These are phyloP conservation scores for Ochotona curzoniae DNA, from an alignment of 2,113 vertebrate genomes.

Conservation along the genomic window DNA sequence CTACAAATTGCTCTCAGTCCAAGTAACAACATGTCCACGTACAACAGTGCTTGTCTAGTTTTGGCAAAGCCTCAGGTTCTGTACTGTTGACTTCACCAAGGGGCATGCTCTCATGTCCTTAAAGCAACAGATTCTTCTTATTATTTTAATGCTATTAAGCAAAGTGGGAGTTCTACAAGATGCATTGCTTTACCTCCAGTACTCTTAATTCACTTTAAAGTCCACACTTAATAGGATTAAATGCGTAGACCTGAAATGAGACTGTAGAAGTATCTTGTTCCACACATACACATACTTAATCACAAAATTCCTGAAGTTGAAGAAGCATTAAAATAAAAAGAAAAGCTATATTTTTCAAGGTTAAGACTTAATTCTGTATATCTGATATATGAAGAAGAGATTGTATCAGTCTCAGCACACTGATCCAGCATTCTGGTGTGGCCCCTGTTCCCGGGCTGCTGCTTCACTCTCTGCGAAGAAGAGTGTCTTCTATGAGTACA, in stretches of 20 bases:
- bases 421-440: background rate
- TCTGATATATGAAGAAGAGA: slow-evolving; percentile 12
- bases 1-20: background rate
- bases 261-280: fast-evolving
- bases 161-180: background rate
- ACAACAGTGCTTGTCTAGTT: background rate
- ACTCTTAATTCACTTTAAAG: slow-evolving; percentile 14
- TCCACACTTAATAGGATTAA: background rate
- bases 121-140: background rate
- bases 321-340: background rate
- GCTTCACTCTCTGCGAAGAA: background rate
- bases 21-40: fast-evolving
- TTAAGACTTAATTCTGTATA: background rate
- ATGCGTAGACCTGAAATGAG: background rate
- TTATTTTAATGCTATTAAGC: background rate
- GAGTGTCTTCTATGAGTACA: background rate
- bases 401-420: background rate
- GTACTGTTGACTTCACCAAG: background rate
- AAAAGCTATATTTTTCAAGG: background rate
- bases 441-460: fast-evolving
- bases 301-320: background rate
- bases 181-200: background rate
- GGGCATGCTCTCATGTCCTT: background rate
- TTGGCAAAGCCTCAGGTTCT: background rate
- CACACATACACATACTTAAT: background rate